Evolutionary conservation across 1,140 invertebrate genomes (phyloP).

Genomic region (Latrodectus geometricus): DNA sequence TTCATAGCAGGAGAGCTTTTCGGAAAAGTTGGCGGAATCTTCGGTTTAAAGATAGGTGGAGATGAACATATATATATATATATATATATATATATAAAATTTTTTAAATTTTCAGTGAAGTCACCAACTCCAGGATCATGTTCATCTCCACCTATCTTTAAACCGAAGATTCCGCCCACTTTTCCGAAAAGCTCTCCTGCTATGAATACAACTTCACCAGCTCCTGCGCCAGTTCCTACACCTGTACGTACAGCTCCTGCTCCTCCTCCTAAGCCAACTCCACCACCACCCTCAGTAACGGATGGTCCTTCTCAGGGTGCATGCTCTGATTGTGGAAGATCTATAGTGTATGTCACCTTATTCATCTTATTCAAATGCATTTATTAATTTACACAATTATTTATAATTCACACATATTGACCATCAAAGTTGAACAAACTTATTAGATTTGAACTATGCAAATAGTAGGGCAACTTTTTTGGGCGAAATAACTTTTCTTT

Average conservation of each 20-base stretch:
- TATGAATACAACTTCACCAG: no score
- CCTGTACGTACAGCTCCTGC: slow-evolving; percentile 3
- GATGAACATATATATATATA: no score
- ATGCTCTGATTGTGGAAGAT: slow-evolving; percentile 55
- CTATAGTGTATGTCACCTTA: slow-evolving; percentile 12
- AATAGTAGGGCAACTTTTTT: no score
- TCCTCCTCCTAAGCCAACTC: background rate
- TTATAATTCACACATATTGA: background rate
- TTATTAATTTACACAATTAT: background rate
- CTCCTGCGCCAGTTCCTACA: slow-evolving; percentile 5
- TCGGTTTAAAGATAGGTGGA: slow-evolving; percentile 27
- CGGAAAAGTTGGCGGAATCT: slow-evolving; percentile 30
- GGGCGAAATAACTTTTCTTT: no score
- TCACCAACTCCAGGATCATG: slow-evolving; percentile 42
- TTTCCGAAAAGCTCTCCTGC: slow-evolving; percentile 33
- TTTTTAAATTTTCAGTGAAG: slow-evolving; percentile 10
- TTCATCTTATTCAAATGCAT: background rate
- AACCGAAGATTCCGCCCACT: slow-evolving; percentile 29
- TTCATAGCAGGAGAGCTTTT: slow-evolving; percentile 30
- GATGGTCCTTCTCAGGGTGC: slow-evolving; percentile 47
- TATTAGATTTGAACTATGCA: no score
- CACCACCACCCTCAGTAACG: background rate
- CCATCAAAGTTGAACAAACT: background rate
- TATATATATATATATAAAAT: no score
- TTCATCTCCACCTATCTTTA: slow-evolving; percentile 20